A percentile compares a stretch with the other conserved stretches of the same genome.
These are phyloP conservation scores for Prolemur simus DNA, from an alignment of 2,113 vertebrate genomes.

Conservation along the genomic window DNA sequence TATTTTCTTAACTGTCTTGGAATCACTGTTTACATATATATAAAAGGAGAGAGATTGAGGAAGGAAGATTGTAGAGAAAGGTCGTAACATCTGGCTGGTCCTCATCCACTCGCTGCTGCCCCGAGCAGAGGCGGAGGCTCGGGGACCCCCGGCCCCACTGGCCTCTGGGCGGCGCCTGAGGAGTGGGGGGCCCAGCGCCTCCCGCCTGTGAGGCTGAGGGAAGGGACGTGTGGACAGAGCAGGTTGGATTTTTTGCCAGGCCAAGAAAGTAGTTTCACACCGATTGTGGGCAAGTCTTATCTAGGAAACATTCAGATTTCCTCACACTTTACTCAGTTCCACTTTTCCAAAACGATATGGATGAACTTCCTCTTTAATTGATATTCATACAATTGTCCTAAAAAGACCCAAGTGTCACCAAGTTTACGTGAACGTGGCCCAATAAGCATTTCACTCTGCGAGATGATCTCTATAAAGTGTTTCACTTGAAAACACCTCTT, in stretches of 20 bases:
- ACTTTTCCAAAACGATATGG: neutral
- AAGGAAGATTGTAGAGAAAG: neutral
- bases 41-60: neutral
- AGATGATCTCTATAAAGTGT: neutral
- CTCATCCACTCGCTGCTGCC: accelerated
- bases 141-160: too few relatives aligned
- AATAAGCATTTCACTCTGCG: neutral
- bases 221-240: accelerated
- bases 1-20: neutral
- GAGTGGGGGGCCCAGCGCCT: accelerated
- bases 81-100: accelerated
- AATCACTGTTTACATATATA: neutral
- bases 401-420: neutral
- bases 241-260: accelerated
- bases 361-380: neutral
- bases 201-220: neutral
- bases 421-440: neutral
- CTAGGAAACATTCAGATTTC: neutral
- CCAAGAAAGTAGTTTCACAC: neutral
- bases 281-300: accelerated
- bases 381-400: neutral
- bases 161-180: neutral
- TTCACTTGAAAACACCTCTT: neutral
- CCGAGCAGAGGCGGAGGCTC: neutral
- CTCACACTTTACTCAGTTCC: neutral